Conservation (phyloP, 1,140 invertebrate species). For the Chironomus tepperi region DNA sequence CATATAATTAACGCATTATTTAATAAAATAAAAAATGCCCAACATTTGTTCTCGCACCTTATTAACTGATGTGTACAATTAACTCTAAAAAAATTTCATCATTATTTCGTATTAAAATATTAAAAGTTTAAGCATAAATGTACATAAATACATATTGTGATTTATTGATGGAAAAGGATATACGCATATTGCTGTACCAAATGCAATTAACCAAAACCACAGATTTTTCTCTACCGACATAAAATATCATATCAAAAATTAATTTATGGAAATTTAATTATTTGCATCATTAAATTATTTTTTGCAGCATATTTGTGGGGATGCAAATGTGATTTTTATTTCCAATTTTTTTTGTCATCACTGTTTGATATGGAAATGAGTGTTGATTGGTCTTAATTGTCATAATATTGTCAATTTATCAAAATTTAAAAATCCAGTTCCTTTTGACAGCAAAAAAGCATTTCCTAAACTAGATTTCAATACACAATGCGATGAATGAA, state of each 20-base stretch:
- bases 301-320: background rate
- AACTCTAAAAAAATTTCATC: too few relatives aligned
- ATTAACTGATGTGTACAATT: too few relatives aligned
- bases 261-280: constrained; percentile 23
- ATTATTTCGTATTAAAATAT: too few relatives aligned
- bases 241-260: constrained; percentile 16
- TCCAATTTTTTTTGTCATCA: background rate
- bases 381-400: background rate
- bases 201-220: background rate
- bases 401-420: background rate
- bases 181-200: background rate
- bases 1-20: too few relatives aligned
- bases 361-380: background rate
- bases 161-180: too few relatives aligned
- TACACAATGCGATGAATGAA: background rate
- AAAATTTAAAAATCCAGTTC: too few relatives aligned
- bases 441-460: background rate
- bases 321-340: background rate
- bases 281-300: constrained; percentile 8
- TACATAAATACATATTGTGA: too few relatives aligned
- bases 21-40: too few relatives aligned
- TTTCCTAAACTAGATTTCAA: background rate
- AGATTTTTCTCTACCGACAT: background rate
- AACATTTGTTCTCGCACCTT: too few relatives aligned
- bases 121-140: too few relatives aligned